Percentiles rank a stretch among this genome's conserved stretches.
Evolutionary conservation across 1,140 invertebrate genomes (phyloP).

Genomic region (Doryteuthis pealeii): DNA sequence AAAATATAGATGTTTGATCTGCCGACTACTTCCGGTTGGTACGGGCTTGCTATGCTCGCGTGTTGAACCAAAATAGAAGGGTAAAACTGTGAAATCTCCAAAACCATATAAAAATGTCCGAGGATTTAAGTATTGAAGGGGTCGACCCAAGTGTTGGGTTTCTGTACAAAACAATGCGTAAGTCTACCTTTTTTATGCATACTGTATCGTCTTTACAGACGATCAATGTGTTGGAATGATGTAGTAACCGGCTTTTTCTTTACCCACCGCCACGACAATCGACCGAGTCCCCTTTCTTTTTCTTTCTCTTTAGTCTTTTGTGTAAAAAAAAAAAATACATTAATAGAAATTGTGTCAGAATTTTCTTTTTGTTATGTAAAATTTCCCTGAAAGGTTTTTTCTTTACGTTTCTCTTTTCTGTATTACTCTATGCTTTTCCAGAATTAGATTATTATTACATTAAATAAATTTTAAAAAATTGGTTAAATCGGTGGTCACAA

Average conservation of each 20-base stretch:
- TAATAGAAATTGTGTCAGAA: no score
- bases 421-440: no score
- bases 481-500: no score
- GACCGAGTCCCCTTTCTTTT: not conserved
- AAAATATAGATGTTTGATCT: not conserved
- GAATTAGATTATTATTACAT: no score
- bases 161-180: conserved; percentile 45
- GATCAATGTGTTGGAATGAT: not conserved
- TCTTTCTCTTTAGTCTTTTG: not conserved
- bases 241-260: not conserved
- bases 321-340: not conserved
- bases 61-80: conserved; percentile 5
- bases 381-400: no score
- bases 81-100: not conserved
- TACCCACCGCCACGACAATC: not conserved
- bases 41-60: not conserved
- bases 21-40: no score
- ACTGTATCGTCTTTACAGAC: not conserved
- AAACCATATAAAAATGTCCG: conserved; percentile 10
- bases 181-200: conserved; percentile 11
- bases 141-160: conserved; percentile 43
- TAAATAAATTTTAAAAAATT: no score
- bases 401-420: no score
- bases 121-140: conserved; percentile 24
- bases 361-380: no score